A percentile compares a stretch with the other conserved stretches of the same genome.
These are phyloP conservation scores for Lophius americanus DNA, from an alignment of 2,797 vertebrate species.

Conservation along the genomic window DNA sequence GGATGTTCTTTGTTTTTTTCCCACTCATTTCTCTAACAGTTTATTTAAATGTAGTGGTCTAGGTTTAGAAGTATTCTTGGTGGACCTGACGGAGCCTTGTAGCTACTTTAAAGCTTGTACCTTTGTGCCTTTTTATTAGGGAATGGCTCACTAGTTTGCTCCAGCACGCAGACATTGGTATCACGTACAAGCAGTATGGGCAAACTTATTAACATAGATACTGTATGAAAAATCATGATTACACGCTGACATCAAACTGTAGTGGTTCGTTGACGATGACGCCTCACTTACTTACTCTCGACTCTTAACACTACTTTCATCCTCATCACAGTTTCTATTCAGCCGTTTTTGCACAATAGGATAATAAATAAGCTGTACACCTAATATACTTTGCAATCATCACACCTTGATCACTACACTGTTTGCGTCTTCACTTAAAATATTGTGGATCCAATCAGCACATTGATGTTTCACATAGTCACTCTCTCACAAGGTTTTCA, in stretches of 20 bases:
- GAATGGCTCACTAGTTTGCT: constrained; percentile 53
- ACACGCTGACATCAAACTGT: constrained; percentile 39
- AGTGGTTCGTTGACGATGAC: constrained; percentile 18
- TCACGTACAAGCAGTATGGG: constrained; percentile 47
- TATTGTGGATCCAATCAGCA: constrained; percentile 15
- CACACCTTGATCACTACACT: constrained; percentile 51
- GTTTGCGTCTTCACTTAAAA: constrained; percentile 37
- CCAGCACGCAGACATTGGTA: constrained; percentile 43
- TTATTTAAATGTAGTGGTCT: constrained; percentile 54
- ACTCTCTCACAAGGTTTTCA: constrained; percentile 7
- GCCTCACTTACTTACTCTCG: constrained; percentile 23
- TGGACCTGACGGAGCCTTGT: constrained; percentile 67
- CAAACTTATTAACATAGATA: constrained; percentile 41
- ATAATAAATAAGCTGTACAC: constrained; percentile 49
- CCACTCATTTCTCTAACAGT: constrained; percentile 31
- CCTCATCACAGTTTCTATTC: constrained; percentile 37
- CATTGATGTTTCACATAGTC: constrained; percentile 19
- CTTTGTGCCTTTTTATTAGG: constrained; percentile 73
- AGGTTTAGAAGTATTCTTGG: constrained; percentile 52
- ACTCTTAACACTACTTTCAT: constrained; percentile 48
- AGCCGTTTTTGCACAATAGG: constrained; percentile 68
- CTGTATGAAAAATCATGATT: constrained; percentile 41
- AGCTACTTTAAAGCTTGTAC: constrained; percentile 68
- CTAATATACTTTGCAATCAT: constrained; percentile 34
- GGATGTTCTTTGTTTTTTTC: constrained; percentile 21